These are phyloP conservation scores for Carollia perspicillata DNA, from an alignment of 2,113 vertebrate species.

Conservation along the genomic window DNA sequence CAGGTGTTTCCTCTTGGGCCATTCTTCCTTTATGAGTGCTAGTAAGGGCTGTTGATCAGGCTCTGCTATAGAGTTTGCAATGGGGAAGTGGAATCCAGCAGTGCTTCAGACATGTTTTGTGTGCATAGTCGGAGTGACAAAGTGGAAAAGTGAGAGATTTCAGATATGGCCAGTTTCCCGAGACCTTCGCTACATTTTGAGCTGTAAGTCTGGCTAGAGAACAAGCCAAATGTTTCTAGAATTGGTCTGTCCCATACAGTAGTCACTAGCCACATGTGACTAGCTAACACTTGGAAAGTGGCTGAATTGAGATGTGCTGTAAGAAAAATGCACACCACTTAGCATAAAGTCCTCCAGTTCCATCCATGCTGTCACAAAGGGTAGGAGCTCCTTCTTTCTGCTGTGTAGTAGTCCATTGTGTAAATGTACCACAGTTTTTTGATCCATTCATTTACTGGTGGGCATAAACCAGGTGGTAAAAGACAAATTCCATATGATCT, in stretches of 20 bases:
- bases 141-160: not conserved
- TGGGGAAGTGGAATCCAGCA: not conserved
- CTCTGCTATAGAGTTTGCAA: not conserved
- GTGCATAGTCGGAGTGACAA: not conserved
- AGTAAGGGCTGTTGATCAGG: not conserved
- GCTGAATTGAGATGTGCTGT: not conserved
- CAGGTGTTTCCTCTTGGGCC: not conserved
- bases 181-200: not conserved
- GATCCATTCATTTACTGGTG: too few species aligned
- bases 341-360: too few species aligned
- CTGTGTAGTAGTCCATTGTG: too few species aligned
- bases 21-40: not conserved
- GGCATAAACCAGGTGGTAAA: too few species aligned
- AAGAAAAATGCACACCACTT: not conserved
- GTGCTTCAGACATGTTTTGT: not conserved
- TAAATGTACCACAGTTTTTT: too few species aligned
- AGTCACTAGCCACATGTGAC: not conserved
- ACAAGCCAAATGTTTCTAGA: not conserved
- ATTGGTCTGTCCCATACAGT: not conserved
- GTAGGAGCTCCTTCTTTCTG: too few species aligned
- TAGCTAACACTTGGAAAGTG: not conserved
- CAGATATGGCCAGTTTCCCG: not conserved
- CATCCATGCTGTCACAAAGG: too few species aligned
- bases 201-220: not conserved
- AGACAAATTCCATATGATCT: too few species aligned